Evolutionary conservation across 2,113 vertebrate species (phyloP), one percentile per base, ranked within the genome.

Genomic region (Morone saxatilis): DNA sequence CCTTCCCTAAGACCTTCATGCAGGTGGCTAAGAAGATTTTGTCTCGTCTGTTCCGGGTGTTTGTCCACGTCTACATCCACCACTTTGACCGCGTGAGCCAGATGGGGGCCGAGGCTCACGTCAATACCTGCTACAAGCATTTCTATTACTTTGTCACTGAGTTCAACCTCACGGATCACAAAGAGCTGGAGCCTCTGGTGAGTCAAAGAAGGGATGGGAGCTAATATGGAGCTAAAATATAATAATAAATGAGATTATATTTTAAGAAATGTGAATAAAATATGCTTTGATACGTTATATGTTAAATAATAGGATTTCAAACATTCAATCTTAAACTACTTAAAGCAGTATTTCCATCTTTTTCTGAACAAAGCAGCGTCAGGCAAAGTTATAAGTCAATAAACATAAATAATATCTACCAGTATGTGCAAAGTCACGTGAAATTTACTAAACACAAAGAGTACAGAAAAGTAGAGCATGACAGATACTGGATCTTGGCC

Each of bases 101-200:
- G 90, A 97, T 99, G 97, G 98, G 98, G 25, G 98, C 98, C 0
- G 98, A 99, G 90, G 98, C 98, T 8, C 98, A 99, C 0, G 98
- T 99, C 63, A 99, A 99, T 90, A 99, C 98, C 90, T 99, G 98
- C 95, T 99, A 99, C 95, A 99, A 99, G 95, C 98, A 99, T 95
- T 99, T 99, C 94, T 99, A 97, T 94, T 97, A 99, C 94, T 99
- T 99, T 17, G 97, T 99, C 82, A 95, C 91, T 5, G 97, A 98
- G 95, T 99, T 99, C 83, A 95, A 94, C 92, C 97, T 99, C 86
- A 99, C 97, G n/a, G 98, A 99, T 94, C 96, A 97, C 93, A 99
- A 99, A 95, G 98, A 99, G 94, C 94, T 99, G 91, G 98, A 99
- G 66, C 98, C 98, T 0, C 96, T 99, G 98, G 98, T 99, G 92